Evolutionary conservation across 2,888 invertebrate species (phyloP).

Genomic region (Xylota segnis): DNA sequence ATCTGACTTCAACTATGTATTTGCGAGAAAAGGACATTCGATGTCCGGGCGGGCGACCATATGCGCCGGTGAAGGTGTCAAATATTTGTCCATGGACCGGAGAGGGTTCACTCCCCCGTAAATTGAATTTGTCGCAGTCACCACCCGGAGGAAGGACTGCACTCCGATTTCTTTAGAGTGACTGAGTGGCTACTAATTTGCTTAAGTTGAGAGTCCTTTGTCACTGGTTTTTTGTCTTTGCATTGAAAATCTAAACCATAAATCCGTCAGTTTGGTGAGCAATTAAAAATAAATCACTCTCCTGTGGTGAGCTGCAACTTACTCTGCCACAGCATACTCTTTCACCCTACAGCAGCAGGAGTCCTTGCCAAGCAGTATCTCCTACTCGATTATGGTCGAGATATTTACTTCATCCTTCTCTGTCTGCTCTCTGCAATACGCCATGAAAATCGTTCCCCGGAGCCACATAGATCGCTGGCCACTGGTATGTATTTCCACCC

Average conservation of each 20-base stretch:
- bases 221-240: slow-evolving; percentile 4
- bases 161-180: slow-evolving; percentile 34
- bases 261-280: slow-evolving; percentile 78
- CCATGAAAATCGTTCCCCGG: slow-evolving; percentile 63
- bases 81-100: slow-evolving; percentile 60
- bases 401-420: slow-evolving; percentile 42
- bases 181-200: slow-evolving; percentile 73
- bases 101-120: slow-evolving; percentile 7
- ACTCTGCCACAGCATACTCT: slow-evolving; percentile 54
- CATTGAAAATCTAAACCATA: slow-evolving; percentile 73
- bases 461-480: slow-evolving; percentile 61
- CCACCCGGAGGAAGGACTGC: slow-evolving; percentile 3
- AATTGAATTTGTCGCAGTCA: slow-evolving; percentile 52
- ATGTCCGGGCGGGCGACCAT: slow-evolving; percentile 17
- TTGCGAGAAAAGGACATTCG: slow-evolving; percentile 41
- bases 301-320: slow-evolving; percentile 76
- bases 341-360: background rate
- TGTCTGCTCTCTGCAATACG: slow-evolving; percentile 36
- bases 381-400: slow-evolving; percentile 68
- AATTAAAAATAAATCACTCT: slow-evolving; percentile 79
- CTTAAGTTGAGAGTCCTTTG: slow-evolving; percentile 55
- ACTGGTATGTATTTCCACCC: slow-evolving; percentile 14
- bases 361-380: slow-evolving; percentile 50
- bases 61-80: slow-evolving; percentile 62
- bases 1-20: slow-evolving; percentile 79